Conservation (phyloP, 2,113 vertebrate genomes). For the Bathybates hornii region DNA sequence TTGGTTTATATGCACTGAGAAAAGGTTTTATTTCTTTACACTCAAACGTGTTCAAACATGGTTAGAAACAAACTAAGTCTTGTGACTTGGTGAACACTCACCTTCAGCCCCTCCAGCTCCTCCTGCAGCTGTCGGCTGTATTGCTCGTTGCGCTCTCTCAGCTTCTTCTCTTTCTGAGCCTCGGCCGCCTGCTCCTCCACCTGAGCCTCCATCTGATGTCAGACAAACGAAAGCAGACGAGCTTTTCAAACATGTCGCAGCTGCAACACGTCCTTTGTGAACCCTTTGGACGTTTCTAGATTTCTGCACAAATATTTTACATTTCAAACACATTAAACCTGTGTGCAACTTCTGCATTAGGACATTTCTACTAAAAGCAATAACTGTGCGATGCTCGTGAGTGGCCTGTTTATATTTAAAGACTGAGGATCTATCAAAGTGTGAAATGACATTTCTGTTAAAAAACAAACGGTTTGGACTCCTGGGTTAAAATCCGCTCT, state of each 20-base stretch:
- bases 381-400: not conserved
- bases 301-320: not conserved
- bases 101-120: slow-evolving; percentile 92
- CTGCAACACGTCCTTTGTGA: not conserved
- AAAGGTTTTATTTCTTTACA: not conserved
- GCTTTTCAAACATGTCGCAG: not conserved
- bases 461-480: not conserved
- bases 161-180: slow-evolving; percentile 90
- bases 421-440: not conserved
- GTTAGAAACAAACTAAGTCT: not conserved
- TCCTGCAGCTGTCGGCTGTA: slow-evolving; percentile 92
- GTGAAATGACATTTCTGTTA: not conserved
- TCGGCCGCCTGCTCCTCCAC: slow-evolving; percentile 83
- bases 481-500: not conserved
- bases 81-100: not conserved
- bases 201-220: slow-evolving; percentile 83
- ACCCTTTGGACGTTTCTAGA: not conserved
- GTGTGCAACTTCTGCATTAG: not conserved
- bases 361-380: not conserved
- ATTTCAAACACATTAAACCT: not conserved
- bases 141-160: slow-evolving; percentile 90
- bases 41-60: rapidly evolving
- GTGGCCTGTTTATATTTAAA: not conserved
- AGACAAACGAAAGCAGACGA: not conserved
- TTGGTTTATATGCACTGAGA: not conserved